These are phyloP conservation scores for Percopsis transmontana DNA, from an alignment of 2,113 vertebrate genomes.

Conservation along the genomic window DNA sequence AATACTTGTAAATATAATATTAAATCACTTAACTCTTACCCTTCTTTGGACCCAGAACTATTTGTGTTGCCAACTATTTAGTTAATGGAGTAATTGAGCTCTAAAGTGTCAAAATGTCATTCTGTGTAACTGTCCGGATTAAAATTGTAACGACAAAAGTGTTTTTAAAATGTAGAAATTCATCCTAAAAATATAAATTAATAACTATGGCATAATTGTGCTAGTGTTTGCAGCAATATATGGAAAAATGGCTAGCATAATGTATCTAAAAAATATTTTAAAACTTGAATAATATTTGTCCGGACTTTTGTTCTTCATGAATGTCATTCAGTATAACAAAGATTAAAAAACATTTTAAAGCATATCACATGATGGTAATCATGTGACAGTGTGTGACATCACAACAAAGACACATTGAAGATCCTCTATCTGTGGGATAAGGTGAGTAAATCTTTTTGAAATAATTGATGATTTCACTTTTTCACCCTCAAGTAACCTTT, in stretches of 20 bases:
- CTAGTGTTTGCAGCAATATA: constrained; percentile 6
- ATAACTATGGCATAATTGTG: constrained; percentile 11
- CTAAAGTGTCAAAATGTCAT: background rate
- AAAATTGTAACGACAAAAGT: too few relatives aligned
- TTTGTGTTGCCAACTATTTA: too few relatives aligned
- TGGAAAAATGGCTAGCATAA: constrained; percentile 3
- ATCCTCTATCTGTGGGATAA: constrained; percentile 14
- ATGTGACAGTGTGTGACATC: constrained; percentile 14
- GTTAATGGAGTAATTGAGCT: too few relatives aligned
- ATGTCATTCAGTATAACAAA: constrained; percentile 17
- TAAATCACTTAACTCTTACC: background rate
- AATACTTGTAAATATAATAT: too few relatives aligned
- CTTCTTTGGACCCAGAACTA: too few relatives aligned
- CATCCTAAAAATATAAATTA: background rate
- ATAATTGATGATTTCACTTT: constrained; percentile 11
- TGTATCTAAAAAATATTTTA: constrained; percentile 18
- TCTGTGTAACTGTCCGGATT: too few relatives aligned
- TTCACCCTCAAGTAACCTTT: constrained; percentile 14
- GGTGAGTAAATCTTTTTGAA: constrained; percentile 4
- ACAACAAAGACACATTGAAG: background rate
- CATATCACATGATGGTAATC: constrained; percentile 13
- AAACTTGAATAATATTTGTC: constrained; percentile 12
- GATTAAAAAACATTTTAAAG: constrained; percentile 8
- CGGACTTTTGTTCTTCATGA: constrained; percentile 1
- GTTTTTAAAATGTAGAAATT: too few relatives aligned